Base-by-base conservation (phyloP, 2,888 invertebrate genomes). In the Drosophila robusta region DNA sequence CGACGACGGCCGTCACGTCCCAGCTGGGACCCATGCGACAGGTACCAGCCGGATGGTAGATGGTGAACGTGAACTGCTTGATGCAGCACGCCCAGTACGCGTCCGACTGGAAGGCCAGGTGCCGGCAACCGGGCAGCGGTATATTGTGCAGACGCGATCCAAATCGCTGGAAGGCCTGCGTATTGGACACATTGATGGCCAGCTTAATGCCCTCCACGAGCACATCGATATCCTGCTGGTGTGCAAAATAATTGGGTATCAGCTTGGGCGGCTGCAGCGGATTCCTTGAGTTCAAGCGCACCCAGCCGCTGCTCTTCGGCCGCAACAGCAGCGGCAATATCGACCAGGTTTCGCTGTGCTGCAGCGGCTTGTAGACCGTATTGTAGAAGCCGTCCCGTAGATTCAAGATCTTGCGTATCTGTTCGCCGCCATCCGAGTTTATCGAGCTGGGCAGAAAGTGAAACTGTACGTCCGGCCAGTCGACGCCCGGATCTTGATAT, bases 231-330 rank as follows among this genome's bases (percentile, higher is more conserved):
- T 99, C 98, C 87, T 96, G 95, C 73, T 95, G 95, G 79, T 97
- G 95, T 0, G 97, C 95, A 89, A 99, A 96, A 91, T 99, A 99
- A 91, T 98, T 98, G 0, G 98, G 98, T 90, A 97, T 96, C 57
- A 99, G 96, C 12, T 96, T 94, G 0, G 98, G 98, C 70, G 96
- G 95, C 1, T 96, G 95, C 73, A 95, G 93, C 0, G 98, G 98
- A 91, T 98, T 96, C 38, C 93, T 94, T 49, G 96, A 96, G 75
- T 95, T 95, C 16, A 99, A 92, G 52, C 95, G 95, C n/a, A 99
- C 93, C 94, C 95, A 95, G 0, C 99, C 99, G 0, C 95, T 94
- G 89, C 98, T 98, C 87, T 95, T 95, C 0, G 99, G 98, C 6
- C 98, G 94, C 77, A 99, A 91, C 0, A 97, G 91, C 4, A 97